A percentile compares a stretch with the other conserved stretches of the same genome.
Conservation (phyloP, 2,113 vertebrate genomes). For the Plestiodon gilberti region DNA sequence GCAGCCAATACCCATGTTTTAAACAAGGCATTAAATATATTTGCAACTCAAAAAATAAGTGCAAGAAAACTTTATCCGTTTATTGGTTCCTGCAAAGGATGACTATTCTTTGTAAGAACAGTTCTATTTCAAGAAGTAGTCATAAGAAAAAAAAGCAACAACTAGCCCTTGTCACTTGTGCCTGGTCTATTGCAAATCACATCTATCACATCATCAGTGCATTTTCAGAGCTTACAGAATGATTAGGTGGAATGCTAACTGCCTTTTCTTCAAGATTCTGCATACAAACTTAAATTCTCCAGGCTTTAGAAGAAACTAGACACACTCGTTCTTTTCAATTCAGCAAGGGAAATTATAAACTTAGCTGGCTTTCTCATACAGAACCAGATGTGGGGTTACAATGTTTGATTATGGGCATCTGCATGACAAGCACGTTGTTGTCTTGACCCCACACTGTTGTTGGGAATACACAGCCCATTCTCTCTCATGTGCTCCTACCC, state of each 20-base stretch:
- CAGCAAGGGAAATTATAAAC: background rate
- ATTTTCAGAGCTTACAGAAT: slow-evolving; percentile 16
- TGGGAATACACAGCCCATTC: background rate
- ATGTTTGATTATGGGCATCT: background rate
- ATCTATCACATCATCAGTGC: background rate
- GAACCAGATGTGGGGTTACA: background rate
- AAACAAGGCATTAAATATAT: slow-evolving; percentile 47
- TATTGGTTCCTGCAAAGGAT: background rate
- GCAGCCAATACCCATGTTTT: slow-evolving; percentile 71
- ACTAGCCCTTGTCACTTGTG: background rate
- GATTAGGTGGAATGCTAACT: background rate
- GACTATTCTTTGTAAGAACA: slow-evolving; percentile 27
- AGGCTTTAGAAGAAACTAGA: background rate
- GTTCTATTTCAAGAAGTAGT: background rate
- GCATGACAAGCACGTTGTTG: background rate
- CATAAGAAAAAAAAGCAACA: background rate
- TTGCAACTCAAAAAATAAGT: slow-evolving; percentile 37
- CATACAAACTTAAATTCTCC: background rate
- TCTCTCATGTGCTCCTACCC: background rate
- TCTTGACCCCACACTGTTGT: background rate
- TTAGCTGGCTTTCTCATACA: background rate
- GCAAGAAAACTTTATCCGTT: background rate
- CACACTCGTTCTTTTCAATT: background rate
- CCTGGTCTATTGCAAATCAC: background rate
- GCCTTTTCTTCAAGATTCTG: background rate